Evolutionary conservation across 2,113 vertebrate species (phyloP).

Genomic region (Pan troglodytes): NHGRI_mPanTro3-v2.1_pri NC_072402.2:157922501-157923000

Average conservation of each 20-base stretch:
- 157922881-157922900: too few species aligned
- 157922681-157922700: background rate
- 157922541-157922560: background rate
- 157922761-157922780: too few species aligned
- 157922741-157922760: background rate
- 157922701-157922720: background rate
- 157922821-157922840: background rate
- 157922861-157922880: too few species aligned
- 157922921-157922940: too few species aligned
- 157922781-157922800: background rate
- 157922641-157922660: slow-evolving; percentile 63
- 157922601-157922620: slow-evolving; percentile 68
- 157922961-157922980: too few species aligned
- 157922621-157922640: slow-evolving; percentile 70
- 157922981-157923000: too few species aligned
- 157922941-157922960: too few species aligned
- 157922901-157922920: too few species aligned
- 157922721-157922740: background rate
- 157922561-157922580: background rate
- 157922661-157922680: background rate
- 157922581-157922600: slow-evolving; percentile 76
- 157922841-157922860: background rate
- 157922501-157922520: slow-evolving; percentile 47
- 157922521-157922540: background rate
- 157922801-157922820: background rate